These are phyloP conservation scores for Lepidurus arcticus DNA, from an alignment of 1,140 invertebrate species.

Conservation along the genomic window DNA sequence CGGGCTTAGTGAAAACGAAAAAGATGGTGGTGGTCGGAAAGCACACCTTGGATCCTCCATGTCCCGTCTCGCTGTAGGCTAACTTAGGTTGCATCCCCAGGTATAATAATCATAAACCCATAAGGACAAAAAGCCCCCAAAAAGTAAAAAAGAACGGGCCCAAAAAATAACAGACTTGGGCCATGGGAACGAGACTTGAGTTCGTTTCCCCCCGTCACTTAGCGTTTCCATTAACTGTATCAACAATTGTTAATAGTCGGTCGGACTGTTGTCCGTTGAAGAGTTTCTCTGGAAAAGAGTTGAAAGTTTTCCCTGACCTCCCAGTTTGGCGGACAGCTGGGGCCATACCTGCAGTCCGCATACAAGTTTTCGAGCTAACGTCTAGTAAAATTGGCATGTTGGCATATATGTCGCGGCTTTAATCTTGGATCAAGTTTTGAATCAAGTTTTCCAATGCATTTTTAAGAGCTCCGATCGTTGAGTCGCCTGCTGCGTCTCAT, in stretches of 20 bases:
- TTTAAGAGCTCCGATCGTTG: background rate
- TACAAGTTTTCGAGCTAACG: too few species aligned
- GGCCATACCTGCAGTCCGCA: too few species aligned
- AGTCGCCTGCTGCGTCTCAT: background rate
- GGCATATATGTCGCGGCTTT: background rate
- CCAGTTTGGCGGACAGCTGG: too few species aligned
- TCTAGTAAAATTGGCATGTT: background rate
- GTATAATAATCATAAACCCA: slow-evolving; percentile 20
- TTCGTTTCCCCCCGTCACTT: background rate
- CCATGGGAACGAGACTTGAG: background rate
- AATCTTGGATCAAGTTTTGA: background rate
- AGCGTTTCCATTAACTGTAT: background rate
- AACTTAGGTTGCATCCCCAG: background rate
- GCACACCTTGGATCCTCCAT: slow-evolving; percentile 1
- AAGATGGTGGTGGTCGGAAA: background rate
- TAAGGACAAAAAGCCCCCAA: background rate
- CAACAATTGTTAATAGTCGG: background rate
- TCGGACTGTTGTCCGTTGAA: background rate
- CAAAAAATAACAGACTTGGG: background rate
- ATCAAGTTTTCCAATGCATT: background rate
- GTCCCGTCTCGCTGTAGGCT: background rate
- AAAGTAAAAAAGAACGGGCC: background rate
- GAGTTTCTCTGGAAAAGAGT: background rate
- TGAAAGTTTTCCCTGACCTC: too few species aligned
- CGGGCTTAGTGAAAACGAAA: background rate